Evolutionary conservation across 1,140 invertebrate genomes (phyloP).

Genomic region (Eulimnadia texana): DNA sequence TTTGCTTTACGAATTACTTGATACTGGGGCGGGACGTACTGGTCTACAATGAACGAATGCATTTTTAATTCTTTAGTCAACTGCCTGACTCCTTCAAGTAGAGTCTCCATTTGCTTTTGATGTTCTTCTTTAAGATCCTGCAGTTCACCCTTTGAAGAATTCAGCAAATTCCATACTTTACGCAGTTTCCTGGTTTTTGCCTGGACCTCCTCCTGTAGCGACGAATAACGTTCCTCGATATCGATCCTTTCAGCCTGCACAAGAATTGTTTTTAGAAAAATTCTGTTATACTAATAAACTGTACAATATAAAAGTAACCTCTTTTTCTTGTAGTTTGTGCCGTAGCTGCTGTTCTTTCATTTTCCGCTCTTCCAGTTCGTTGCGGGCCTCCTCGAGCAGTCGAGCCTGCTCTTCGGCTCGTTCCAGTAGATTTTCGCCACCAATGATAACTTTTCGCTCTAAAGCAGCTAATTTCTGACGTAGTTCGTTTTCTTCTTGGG

Average conservation of each 20-base stretch:
- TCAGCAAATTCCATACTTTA: slow-evolving; percentile 63
- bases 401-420: slow-evolving; percentile 90
- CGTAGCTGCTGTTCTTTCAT: slow-evolving; percentile 68
- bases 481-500: slow-evolving; percentile 36
- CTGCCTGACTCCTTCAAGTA: slow-evolving; percentile 80
- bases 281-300: not conserved
- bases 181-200: slow-evolving; percentile 88
- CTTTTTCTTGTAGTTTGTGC: slow-evolving; percentile 67
- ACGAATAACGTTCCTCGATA: slow-evolving; percentile 90
- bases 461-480: slow-evolving; percentile 74
- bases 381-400: slow-evolving; percentile 75
- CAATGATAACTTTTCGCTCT: slow-evolving; percentile 91
- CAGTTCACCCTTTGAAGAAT: slow-evolving; percentile 69
- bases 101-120: slow-evolving; percentile 87
- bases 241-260: slow-evolving; percentile 72
- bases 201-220: slow-evolving; percentile 79
- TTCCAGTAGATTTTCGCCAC: slow-evolving; percentile 94
- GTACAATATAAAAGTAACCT: slow-evolving; percentile 27
- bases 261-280: not conserved
- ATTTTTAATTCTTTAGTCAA: slow-evolving; percentile 80
- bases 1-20: slow-evolving; percentile 32
- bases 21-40: slow-evolving; percentile 85
- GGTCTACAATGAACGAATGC: slow-evolving; percentile 64
- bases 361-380: slow-evolving; percentile 70
- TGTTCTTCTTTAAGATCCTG: slow-evolving; percentile 84